Percentiles rank a stretch among this genome's conserved stretches.
These are phyloP conservation scores for Martes flavigula DNA, from an alignment of 2,797 vertebrate genomes.

Conservation along the genomic window DNA sequence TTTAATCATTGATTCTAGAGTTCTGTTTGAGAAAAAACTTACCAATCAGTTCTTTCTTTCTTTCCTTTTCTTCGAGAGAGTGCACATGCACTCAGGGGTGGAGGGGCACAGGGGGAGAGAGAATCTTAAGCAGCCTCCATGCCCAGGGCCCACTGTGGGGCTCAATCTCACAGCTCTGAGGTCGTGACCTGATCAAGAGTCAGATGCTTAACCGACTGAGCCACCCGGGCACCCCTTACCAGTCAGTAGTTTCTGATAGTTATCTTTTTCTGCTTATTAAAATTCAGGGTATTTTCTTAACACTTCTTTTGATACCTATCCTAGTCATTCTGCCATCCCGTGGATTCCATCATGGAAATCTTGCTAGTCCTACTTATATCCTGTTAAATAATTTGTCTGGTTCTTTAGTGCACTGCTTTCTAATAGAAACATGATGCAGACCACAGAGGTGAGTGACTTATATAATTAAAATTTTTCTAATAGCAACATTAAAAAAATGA, in stretches of 20 bases:
- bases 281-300: neutral
- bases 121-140: neutral
- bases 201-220: neutral
- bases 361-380: neutral
- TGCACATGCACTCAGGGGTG: neutral
- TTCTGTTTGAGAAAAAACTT: neutral
- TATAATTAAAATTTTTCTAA: neutral
- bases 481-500: neutral
- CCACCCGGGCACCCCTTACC: neutral
- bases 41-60: neutral
- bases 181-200: neutral
- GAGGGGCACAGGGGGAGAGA: neutral
- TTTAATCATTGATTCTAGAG: slow-evolving; percentile 42
- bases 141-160: neutral
- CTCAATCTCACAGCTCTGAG: neutral
- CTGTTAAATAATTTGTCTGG: neutral
- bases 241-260: neutral
- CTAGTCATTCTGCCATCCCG: neutral
- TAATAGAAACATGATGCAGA: neutral
- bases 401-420: neutral
- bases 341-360: neutral
- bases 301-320: neutral
- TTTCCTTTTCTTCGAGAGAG: neutral
- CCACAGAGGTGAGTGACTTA: neutral
- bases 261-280: neutral